These are phyloP conservation scores for Campoplex nolae DNA, from an alignment of 2,888 invertebrate species.

Conservation along the genomic window DNA sequence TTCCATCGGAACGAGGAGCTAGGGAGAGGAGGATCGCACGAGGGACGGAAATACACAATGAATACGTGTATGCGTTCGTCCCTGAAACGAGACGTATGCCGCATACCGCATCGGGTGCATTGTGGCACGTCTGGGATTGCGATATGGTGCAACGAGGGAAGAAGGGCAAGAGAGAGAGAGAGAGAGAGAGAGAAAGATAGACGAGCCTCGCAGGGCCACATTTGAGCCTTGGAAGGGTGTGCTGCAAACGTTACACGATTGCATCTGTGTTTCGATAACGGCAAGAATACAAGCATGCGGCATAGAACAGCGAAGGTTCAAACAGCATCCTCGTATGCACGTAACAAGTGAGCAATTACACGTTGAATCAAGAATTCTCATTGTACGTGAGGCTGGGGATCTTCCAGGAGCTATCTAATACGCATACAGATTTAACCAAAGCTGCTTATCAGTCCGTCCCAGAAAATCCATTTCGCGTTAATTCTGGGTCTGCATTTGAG, in stretches of 20 bases:
- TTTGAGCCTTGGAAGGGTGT: conserved; percentile 23
- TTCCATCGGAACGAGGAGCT: background rate
- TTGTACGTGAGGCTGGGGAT: conserved; percentile 50
- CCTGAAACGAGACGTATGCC: conserved; percentile 52
- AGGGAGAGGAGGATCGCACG: background rate
- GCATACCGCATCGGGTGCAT: conserved; percentile 64
- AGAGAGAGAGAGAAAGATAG: conserved; percentile 3
- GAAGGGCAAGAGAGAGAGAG: conserved; percentile 1
- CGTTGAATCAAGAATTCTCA: conserved; percentile 60
- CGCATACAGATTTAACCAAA: conserved; percentile 8
- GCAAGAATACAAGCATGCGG: conserved; percentile 17
- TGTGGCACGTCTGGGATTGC: conserved; percentile 55
- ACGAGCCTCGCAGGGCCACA: conserved; percentile 26
- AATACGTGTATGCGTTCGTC: conserved; percentile 23
- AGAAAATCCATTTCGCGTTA: conserved; percentile 7
- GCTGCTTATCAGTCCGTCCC: background rate
- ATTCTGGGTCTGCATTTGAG: background rate
- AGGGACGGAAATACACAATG: conserved; percentile 21
- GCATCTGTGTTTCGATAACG: conserved; percentile 62
- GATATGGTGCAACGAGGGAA: conserved; percentile 29
- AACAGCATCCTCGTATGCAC: conserved; percentile 36
- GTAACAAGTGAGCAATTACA: conserved; percentile 68
- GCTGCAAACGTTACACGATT: conserved; percentile 40
- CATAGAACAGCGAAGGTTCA: conserved; percentile 3
- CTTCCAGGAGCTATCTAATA: background rate